phyloP scores from a whole-genome alignment of 2,888 invertebrate genomes.

The Philonicus albiceps region DNA sequence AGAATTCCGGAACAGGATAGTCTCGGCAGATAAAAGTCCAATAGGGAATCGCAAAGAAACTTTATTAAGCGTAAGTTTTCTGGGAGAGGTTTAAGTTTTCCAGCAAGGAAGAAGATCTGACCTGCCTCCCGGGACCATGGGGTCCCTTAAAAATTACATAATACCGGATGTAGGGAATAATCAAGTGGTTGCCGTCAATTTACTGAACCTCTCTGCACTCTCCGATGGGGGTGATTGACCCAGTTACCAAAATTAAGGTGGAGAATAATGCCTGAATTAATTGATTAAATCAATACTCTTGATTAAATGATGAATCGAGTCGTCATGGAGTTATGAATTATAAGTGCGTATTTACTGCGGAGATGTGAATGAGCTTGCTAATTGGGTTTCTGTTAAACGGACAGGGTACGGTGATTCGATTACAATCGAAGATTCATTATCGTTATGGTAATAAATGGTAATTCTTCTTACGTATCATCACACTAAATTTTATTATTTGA shows the following conservation, averaged over 20 bases:
- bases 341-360: neutral
- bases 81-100: constrained; percentile 13
- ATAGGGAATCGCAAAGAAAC: constrained; percentile 22
- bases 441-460: too few species aligned
- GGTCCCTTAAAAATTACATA: constrained; percentile 27
- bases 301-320: neutral
- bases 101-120: neutral
- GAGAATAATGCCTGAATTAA: neutral
- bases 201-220: neutral
- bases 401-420: neutral
- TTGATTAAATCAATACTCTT: neutral
- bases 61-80: constrained; percentile 38
- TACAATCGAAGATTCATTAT: neutral
- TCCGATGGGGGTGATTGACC: neutral
- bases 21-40: constrained; percentile 24
- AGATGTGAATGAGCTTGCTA: neutral
- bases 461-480: too few species aligned
- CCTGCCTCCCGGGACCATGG: constrained; percentile 6
- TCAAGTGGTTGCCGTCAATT: neutral
- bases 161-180: neutral
- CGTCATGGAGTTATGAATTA: neutral
- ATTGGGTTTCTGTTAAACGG: neutral
- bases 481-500: too few species aligned
- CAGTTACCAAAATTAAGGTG: neutral
- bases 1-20: constrained; percentile 30